phyloP scores from a whole-genome alignment of 2,113 vertebrate species.

The Ornithorhynchus anatinus region DNA sequence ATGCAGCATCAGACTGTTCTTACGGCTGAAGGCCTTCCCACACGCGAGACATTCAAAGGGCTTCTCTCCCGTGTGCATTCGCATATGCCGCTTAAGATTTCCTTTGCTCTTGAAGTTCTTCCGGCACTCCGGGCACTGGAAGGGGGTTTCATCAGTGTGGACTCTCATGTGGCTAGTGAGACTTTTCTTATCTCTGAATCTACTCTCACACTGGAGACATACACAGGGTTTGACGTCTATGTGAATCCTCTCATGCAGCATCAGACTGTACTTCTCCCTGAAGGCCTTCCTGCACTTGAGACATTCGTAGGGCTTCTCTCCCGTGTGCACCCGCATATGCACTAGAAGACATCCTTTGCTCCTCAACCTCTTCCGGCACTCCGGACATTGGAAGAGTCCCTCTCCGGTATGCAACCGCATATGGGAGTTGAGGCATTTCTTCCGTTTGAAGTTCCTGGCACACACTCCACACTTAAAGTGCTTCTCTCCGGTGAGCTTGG shows the following conservation, averaged over 20 bases:
- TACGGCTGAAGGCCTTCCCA: conserved; percentile 30
- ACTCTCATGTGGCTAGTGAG: background rate
- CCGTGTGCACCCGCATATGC: background rate
- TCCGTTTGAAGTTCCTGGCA: conserved; percentile 30
- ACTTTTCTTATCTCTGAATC: background rate
- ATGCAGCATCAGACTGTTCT: conserved; percentile 24
- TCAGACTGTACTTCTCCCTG: background rate
- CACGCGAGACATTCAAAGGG: conserved; percentile 14
- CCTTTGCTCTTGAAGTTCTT: conserved; percentile 21
- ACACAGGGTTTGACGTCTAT: background rate
- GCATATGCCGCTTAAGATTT: conserved; percentile 1
- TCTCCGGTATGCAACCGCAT: conserved; percentile 12
- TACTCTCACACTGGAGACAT: background rate
- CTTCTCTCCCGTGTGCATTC: conserved; percentile 33
- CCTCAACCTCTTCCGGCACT: conserved; percentile 21
- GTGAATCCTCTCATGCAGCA: background rate
- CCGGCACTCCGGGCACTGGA: conserved; percentile 2
- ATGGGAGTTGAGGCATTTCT: conserved; percentile 33
- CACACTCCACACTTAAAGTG: conserved; percentile 33
- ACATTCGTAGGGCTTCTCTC: background rate
- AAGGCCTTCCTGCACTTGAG: background rate
- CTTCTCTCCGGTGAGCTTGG: conserved; percentile 30
- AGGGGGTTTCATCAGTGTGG: background rate
- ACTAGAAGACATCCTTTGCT: background rate
- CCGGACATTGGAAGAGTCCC: background rate